Evolutionary conservation across 2,888 invertebrate species (phyloP).

Genomic region (Epinotia ramella): DNA sequence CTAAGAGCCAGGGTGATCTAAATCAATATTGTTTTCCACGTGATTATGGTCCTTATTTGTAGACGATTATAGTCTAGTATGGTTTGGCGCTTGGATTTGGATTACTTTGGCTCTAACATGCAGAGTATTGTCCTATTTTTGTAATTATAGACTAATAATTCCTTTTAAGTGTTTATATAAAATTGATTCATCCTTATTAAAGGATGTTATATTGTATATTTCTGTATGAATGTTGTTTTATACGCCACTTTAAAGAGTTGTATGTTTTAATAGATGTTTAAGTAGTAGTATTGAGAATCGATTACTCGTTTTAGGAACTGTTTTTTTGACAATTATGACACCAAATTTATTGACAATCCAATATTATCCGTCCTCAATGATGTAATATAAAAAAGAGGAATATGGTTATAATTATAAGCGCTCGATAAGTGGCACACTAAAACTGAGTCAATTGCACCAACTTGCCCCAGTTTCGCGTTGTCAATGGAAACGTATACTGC

Average conservation of each 20-base stretch:
- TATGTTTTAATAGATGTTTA: constrained; percentile 14
- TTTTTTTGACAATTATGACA: background rate
- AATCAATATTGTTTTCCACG: background rate
- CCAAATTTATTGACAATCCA: background rate
- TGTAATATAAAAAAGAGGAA: no score
- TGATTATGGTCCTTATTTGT: background rate
- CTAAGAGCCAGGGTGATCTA: background rate
- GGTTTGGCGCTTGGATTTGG: background rate
- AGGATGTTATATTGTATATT: constrained; percentile 11
- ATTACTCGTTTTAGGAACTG: background rate
- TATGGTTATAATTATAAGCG: no score
- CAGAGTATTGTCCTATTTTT: constrained; percentile 33
- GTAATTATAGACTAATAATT: constrained; percentile 29
- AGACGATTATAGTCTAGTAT: background rate
- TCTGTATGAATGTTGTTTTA: constrained; percentile 13
- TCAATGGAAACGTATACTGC: no score
- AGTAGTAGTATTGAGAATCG: background rate
- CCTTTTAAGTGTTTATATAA: constrained; percentile 8
- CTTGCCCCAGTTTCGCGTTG: no score
- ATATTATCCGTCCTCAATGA: no score
- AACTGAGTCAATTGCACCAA: no score
- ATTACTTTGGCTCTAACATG: constrained; percentile 6
- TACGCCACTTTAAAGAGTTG: constrained; percentile 21
- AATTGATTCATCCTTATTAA: constrained; percentile 20
- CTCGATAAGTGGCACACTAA: no score